Base-by-base conservation (phyloP, 2,113 vertebrate genomes). In the Apeltes quadracus region DNA sequence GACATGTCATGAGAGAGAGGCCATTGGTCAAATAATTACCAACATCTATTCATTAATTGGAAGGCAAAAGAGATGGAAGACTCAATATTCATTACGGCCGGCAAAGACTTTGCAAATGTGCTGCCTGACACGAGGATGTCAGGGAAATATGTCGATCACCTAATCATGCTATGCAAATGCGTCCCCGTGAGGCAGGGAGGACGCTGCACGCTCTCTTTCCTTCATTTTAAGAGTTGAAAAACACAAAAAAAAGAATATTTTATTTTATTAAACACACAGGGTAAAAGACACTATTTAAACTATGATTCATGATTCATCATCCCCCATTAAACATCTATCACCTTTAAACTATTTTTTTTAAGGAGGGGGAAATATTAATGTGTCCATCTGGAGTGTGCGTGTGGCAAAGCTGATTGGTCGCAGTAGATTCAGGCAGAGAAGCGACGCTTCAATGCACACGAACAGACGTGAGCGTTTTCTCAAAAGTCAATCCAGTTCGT, bases 31-130 rank as follows among this genome's bases (percentile, higher is more conserved):
- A 92, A 92, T 93, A 93, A 93, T 94, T 92, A 92, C 92, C 89
- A 92, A 87, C 92, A 93, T 93, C 85, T 92, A 94, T 92, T 91
- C 89, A 92, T 93, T 93, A 92, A 93, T 92, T 92, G 90, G 87
- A 90, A 87, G 87, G 89, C 74, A 83, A 87, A 92, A 91, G 89
- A 91, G 89, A 94, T 87, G 76, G 84, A 91, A 87, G 88, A 87
- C 88, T 94, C 92, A 90, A 92, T 93, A 93, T 93, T 92, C 90
- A 93, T 94, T 92, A 92, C 85, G 85, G 82, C 69, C 86, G 81
- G 89, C 88, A 93, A 90, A 89, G 87, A 85, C 87, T 87, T 88
- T 87, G 83, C 83, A 92, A 92, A 93, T 90, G 84, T 87, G 81
- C 81, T 68, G 73, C 65, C 71, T 78, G 82, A 90, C 86, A 82